Percentiles rank a stretch among this genome's conserved stretches.
These are phyloP conservation scores for Sphaerophoria rueppellii DNA, from an alignment of 2,888 invertebrate genomes.

Conservation along the genomic window DNA sequence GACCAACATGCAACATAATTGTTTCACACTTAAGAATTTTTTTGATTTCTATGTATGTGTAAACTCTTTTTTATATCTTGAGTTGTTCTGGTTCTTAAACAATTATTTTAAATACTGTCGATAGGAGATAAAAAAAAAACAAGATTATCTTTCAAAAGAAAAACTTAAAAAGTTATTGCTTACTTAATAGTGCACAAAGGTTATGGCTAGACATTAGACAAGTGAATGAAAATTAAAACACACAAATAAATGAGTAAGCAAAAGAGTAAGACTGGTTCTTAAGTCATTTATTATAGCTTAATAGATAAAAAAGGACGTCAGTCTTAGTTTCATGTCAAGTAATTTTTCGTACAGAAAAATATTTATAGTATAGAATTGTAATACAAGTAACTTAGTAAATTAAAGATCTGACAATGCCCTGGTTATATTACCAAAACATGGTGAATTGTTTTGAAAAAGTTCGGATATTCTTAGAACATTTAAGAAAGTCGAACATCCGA, in stretches of 20 bases:
- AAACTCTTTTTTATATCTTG: constrained; percentile 21
- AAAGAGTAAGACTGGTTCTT: constrained; percentile 30
- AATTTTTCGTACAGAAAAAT: constrained; percentile 17
- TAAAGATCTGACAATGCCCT: constrained; percentile 57
- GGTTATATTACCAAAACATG: constrained; percentile 88
- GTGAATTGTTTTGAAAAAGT: constrained; percentile 87
- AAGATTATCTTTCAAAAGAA: too few relatives aligned
- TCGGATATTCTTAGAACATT: constrained; percentile 86
- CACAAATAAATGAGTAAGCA: constrained; percentile 11
- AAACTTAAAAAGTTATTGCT: too few relatives aligned
- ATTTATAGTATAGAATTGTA: not conserved
- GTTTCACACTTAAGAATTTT: constrained; percentile 44
- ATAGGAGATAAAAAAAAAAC: too few relatives aligned
- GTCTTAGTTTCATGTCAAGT: constrained; percentile 30
- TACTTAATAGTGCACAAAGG: not conserved
- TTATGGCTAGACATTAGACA: constrained; percentile 14
- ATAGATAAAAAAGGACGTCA: constrained; percentile 42
- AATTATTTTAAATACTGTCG: too few relatives aligned
- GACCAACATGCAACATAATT: constrained; percentile 40
- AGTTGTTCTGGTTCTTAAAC: not conserved
- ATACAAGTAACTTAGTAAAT: not conserved
- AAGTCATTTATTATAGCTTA: constrained; percentile 31
- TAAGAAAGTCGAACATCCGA: constrained; percentile 87
- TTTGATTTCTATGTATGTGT: constrained; percentile 28
- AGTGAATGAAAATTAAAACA: not conserved